Percentiles rank a stretch among this genome's conserved stretches.
Evolutionary conservation across 1,140 invertebrate species (phyloP).

Genomic region (Belonocnema kinseyi): DNA sequence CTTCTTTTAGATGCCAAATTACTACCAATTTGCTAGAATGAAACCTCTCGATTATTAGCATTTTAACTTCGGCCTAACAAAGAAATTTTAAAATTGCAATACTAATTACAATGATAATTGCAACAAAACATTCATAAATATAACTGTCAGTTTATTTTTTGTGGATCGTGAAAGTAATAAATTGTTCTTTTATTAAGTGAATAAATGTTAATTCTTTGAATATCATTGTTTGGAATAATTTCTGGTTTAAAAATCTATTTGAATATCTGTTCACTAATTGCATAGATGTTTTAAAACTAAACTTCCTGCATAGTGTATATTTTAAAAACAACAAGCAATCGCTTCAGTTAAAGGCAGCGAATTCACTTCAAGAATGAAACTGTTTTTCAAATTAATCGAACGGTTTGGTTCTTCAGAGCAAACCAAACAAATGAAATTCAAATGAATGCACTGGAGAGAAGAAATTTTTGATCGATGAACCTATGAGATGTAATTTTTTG

Average conservation of each 20-base stretch:
- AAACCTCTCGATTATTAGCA: too few species aligned
- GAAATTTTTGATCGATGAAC: background rate
- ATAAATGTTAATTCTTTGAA: background rate
- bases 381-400: background rate
- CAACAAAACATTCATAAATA: too few species aligned
- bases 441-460: background rate
- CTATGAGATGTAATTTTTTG: background rate
- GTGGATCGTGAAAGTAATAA: too few species aligned
- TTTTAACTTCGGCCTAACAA: too few species aligned
- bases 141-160: too few species aligned
- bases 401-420: background rate
- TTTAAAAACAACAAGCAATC: conserved; percentile 10
- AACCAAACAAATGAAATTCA: conserved; percentile 11
- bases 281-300: background rate
- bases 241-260: background rate
- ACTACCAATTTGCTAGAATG: too few species aligned
- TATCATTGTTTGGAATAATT: background rate
- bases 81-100: too few species aligned
- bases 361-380: background rate
- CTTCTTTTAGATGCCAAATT: too few species aligned
- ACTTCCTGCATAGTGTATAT: background rate
- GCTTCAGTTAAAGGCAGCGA: background rate
- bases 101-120: too few species aligned
- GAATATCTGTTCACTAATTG: background rate
- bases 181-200: too few species aligned